Conservation (phyloP, 35 echinoderm and acorn worm genomes). For the Ophioderma brevispina region DNA sequence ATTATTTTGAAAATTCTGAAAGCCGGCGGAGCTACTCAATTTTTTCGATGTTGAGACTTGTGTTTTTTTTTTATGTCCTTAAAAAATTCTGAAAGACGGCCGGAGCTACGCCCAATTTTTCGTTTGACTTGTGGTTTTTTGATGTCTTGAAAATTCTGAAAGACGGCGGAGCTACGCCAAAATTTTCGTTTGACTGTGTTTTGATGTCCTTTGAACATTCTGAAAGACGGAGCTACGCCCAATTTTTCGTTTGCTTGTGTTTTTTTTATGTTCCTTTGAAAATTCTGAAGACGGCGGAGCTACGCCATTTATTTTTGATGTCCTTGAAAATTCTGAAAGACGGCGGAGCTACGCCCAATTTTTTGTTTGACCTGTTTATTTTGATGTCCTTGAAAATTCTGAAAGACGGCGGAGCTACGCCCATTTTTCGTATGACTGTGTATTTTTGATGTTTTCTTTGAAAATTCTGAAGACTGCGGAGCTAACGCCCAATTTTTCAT, state of each 20-base stretch:
- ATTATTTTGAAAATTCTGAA: no score
- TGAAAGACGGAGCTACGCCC: not conserved
- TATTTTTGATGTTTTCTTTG: no score
- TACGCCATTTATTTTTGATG: not conserved
- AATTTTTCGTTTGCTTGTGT: not conserved
- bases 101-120: not conserved
- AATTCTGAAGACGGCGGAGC: not conserved
- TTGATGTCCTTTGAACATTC: not conserved
- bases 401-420: no score
- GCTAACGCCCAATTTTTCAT: no score
- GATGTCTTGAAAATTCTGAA: not conserved
- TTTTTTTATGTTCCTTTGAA: not conserved
- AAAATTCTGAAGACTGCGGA: no score
- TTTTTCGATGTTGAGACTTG: no score
- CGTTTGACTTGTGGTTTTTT: not conserved
- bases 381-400: no score
- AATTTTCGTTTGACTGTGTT: not conserved
- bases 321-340: not conserved
- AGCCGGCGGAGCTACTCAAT: no score
- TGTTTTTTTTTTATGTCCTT: not conserved
- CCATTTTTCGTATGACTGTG: no score
- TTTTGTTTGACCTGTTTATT: no score
- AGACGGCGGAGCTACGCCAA: no score
- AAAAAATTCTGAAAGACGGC: not conserved
- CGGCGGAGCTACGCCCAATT: no score